These are phyloP conservation scores for Aptenodytes forsteri DNA, from an alignment of 2,113 vertebrate species.

Conservation along the genomic window DNA sequence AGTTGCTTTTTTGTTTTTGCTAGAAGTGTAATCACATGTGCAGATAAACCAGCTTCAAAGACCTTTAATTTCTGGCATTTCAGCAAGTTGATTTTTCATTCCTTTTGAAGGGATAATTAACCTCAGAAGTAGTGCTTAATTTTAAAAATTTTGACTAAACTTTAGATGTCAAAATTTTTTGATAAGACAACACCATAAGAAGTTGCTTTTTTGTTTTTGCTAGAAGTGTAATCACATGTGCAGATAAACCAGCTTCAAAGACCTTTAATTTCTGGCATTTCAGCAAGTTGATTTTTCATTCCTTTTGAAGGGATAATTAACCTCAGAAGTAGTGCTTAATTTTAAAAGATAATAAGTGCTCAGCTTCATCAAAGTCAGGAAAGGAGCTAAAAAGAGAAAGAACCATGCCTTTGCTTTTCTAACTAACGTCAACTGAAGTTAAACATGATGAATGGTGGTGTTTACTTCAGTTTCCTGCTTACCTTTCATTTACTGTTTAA, in stretches of 20 bases:
- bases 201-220: not conserved
- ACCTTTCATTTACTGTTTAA: not conserved
- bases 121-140: conserved; percentile 35
- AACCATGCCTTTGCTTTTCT: not conserved
- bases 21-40: not conserved
- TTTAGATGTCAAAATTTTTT: not conserved
- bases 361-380: not conserved
- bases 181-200: not conserved
- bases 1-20: not conserved
- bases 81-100: conserved; percentile 54
- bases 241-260: conserved; percentile 49
- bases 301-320: conserved; percentile 58
- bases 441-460: not conserved
- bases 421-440: not conserved
- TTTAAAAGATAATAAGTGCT: conserved; percentile 25
- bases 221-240: not conserved
- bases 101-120: conserved; percentile 58
- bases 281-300: conserved; percentile 54
- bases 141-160: not conserved
- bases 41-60: conserved; percentile 49
- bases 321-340: conserved; percentile 35
- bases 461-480: not conserved
- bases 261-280: conserved; percentile 27
- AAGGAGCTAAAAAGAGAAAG: not conserved
- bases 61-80: conserved; percentile 27